These are phyloP conservation scores for Daktulosphaira vitifoliae DNA, from an alignment of 1,140 invertebrate genomes.

Conservation along the genomic window DNA sequence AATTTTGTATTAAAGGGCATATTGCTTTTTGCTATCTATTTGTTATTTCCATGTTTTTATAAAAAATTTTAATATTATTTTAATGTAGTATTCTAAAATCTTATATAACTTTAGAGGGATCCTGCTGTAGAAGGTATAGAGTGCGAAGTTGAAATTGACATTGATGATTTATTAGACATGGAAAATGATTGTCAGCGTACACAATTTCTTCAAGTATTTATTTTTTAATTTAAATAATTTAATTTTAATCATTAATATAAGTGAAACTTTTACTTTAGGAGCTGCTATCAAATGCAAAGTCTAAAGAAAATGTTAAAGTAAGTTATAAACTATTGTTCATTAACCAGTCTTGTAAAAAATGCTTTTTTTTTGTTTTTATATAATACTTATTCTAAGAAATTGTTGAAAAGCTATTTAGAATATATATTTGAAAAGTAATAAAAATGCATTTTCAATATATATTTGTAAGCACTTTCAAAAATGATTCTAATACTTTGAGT, in stretches of 20 bases:
- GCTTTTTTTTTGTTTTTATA: slow-evolving; percentile 1
- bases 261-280: slow-evolving; percentile 6
- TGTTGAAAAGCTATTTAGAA: too few species aligned
- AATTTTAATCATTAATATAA: background rate
- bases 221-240: background rate
- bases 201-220: slow-evolving; percentile 66
- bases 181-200: slow-evolving; percentile 74
- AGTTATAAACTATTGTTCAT: background rate
- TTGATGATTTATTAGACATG: slow-evolving; percentile 87
- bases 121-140: slow-evolving; percentile 25
- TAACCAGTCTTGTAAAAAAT: background rate
- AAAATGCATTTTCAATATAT: too few species aligned
- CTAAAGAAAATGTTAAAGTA: slow-evolving; percentile 27
- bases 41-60: too few species aligned
- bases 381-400: too few species aligned
- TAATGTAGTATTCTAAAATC: too few species aligned
- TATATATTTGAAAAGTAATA: too few species aligned
- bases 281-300: slow-evolving; percentile 12
- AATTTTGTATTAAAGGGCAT: too few species aligned
- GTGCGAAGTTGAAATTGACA: slow-evolving; percentile 81
- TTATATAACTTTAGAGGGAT: slow-evolving; percentile 10
- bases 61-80: too few species aligned
- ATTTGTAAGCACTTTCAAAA: too few species aligned
- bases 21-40: too few species aligned
- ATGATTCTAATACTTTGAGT: too few species aligned